Base-by-base conservation (phyloP, 2,113 vertebrate species). In the Albula glossodonta region DNA sequence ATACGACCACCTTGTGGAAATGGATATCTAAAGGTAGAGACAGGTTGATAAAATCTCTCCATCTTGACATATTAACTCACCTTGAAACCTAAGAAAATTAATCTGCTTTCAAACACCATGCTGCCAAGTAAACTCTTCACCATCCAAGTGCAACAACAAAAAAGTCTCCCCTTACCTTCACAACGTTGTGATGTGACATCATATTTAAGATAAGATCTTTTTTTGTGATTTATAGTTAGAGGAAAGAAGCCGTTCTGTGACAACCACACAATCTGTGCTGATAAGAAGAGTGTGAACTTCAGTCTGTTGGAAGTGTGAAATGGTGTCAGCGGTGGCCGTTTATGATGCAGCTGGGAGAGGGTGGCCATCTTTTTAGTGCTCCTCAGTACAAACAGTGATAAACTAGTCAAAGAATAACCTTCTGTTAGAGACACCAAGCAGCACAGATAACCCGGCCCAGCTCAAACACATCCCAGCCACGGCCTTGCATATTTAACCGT, bases 331-430 rank as follows among this genome's bases (percentile, higher is more conserved):
- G 91, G 92, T 91, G 90, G 87, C 86, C 83, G 89, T 90, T 91
- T 92, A 92, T 86, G 56, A 88, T 87, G 87, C 87, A 86, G 83
- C 88, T 89, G 87, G 86, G 85, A 93, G 89, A 94, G 90, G 92
- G 92, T 92, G 90, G 89, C 87, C 25, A 51, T 83, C 92, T 92
- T 94, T 93, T 94, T 93, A 94, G 94, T 90, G 90, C 89, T 88
- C 83, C 85, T 85, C 81, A 89, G 92, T 94, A 90, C 89, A 93
- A 87, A 89, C 89, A 74, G 84, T 90, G 90, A 92, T 94, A 95
- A 96, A 93, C 90, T 92, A 90, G 94, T 95, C 90, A 95, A 95
- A 95, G 92, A 94, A 92, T 95, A 96, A 95, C 94, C 93, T 86
- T 80, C 83, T 86, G 86, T 90, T 92, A 86, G 86, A 85, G 52